Base-by-base conservation (phyloP, 2,888 invertebrate genomes). In the Nomada ferruginata region DNA sequence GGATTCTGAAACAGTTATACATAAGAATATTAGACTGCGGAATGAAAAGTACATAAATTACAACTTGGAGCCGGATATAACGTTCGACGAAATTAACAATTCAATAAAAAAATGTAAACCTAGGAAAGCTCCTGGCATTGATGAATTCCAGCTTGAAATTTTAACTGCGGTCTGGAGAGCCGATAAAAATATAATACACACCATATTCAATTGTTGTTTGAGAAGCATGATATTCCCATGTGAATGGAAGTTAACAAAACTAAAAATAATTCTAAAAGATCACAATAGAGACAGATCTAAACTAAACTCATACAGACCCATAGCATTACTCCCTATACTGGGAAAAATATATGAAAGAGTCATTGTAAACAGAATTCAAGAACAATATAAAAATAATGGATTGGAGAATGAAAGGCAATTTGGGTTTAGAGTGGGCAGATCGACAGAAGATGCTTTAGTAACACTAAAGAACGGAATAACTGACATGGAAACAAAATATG, bases 231-330 rank as follows among this genome's bases (percentile, higher is more conserved):
- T 10, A 15, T 57, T 74, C 42, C 68, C 75, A 15, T 9, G 26
- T 1, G 23, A 9, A 23, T 76, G 76, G 76, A 76, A 76, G 52
- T 10, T 18, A 5, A 61, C 53, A 0, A 44, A 69, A 15, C 4
- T 76, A 2, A n/a, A 10, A 13, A 53, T 69, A 2, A 60, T 76
- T 2, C 23, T 55, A 7, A 76, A 76, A 20, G 47, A 42, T 9
- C 13, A 23, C 4, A 36, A 76, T 5, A 20, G 18, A 10, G 69
- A 76, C 13, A 50, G n/a, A 42, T 15, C 50, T 9, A 18, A 7
- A 10, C 55, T 55, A 18, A 55, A 20, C 20, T 55, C 20, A 9
- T 59, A 59, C 59, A 59, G 59, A 26, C 59, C 59, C 2, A 59
- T 59, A 59, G 59, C 59, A 5, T 23, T 59, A 2, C 26, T 59